Evolutionary conservation across 2,113 vertebrate species (phyloP), one percentile per base, ranked within the genome.

Genomic region (Geococcyx californianus): DNA sequence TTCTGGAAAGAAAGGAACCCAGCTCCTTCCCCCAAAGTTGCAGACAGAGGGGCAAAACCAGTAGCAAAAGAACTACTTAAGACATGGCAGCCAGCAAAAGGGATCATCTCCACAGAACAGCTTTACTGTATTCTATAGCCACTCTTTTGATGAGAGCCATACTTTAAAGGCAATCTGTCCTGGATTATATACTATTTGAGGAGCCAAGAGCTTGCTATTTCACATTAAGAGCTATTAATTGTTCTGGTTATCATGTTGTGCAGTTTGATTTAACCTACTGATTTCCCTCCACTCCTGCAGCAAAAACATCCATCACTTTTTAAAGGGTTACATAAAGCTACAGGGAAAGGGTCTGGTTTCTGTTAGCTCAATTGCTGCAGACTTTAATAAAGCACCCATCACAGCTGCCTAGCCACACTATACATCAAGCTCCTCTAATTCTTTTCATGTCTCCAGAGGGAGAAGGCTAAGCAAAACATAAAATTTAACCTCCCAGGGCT

Each of bases 351-450:
- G 26, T 95, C 96, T 97, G 95, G 44, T 94, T 95, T 95, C 77
- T 89, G 84, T 97, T 68, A 94, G 74, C 66, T 16, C 64, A 84
- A 95, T 91, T 68, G 77, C 94, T 82, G 11, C 6, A 47, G 96
- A 69, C 91, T 95, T 90, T 75, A 91, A 95, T 89, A 94, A 93
- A 96, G 95, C 84, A 52, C 95, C 94, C 95, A 95, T 89, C 95
- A 82, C 81, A 76, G 81, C 78, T 82, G 93, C 91, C 81, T 55
- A 87, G 91, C 84, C 74, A 54, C 28, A 1, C 64, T n/a, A 89
- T 91, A 94, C 86, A 95, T 95, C 96, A 95, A 76, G 33, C 77
- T 92, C 54, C 93, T 94, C 11, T 56, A 81, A 95, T 81, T 87
- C 93, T 94, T 78, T 81, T 58, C 80, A 29, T 64, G 91, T 94